These are phyloP conservation scores for Zelleria hepariella DNA, from an alignment of 2,888 invertebrate species.

Conservation along the genomic window DNA sequence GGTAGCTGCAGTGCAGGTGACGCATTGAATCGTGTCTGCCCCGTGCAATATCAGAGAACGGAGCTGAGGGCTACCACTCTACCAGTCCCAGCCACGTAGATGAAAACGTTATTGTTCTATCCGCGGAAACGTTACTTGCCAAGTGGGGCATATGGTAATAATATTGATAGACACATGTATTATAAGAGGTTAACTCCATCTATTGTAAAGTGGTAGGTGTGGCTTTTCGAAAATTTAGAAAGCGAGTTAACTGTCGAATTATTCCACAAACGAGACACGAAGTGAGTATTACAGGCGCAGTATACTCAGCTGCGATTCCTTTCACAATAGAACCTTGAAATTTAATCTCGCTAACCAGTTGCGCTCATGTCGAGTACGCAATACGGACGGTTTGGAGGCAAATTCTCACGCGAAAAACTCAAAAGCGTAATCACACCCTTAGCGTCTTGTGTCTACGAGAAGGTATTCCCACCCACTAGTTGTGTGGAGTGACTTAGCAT, in stretches of 20 bases:
- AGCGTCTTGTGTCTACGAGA: slow-evolving; percentile 10
- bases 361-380: slow-evolving; percentile 26
- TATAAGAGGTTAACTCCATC: neutral
- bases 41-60: neutral
- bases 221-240: neutral
- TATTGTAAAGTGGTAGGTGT: neutral
- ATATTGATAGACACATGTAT: neutral
- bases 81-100: neutral
- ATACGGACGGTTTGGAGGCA: slow-evolving; percentile 32
- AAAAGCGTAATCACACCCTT: slow-evolving; percentile 33
- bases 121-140: neutral
- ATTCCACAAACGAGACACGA: slow-evolving; percentile 1
- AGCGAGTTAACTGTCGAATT: neutral
- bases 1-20: slow-evolving; percentile 40
- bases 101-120: neutral
- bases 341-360: slow-evolving; percentile 40
- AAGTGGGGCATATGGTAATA: neutral
- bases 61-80: neutral
- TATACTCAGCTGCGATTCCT: slow-evolving; percentile 19
- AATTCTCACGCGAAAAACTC: slow-evolving; percentile 47
- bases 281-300: neutral
- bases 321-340: slow-evolving; percentile 56
- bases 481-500: neutral
- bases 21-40: slow-evolving; percentile 24
- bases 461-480: slow-evolving; percentile 20